A percentile compares a stretch with the other conserved stretches of the same genome.
phyloP scores from a whole-genome alignment of 2,797 vertebrate species.

The Oceanodroma leucorhoa region DNA sequence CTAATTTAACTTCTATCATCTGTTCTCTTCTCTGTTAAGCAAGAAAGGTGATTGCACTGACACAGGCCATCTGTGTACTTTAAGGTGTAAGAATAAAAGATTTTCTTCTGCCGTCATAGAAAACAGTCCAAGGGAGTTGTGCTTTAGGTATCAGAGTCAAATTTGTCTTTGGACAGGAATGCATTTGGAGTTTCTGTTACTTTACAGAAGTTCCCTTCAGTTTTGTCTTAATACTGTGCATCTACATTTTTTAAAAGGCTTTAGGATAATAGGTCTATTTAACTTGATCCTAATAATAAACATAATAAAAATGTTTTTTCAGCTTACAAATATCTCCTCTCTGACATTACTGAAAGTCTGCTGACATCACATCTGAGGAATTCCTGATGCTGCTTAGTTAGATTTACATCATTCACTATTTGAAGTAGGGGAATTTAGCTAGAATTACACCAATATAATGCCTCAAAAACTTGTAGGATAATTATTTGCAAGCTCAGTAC shows the following conservation, averaged over 20 bases:
- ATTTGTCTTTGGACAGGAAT: not conserved
- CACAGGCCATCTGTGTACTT: constrained; percentile 13
- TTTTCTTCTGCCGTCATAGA: not conserved
- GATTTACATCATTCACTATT: constrained; percentile 4
- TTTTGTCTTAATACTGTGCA: not conserved
- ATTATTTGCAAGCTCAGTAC: not conserved
- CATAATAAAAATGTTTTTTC: not conserved
- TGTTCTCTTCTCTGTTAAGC: constrained; percentile 9
- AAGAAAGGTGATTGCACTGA: constrained; percentile 10
- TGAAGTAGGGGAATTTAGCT: not conserved
- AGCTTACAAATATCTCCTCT: constrained; percentile 12
- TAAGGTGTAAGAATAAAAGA: constrained; percentile 1
- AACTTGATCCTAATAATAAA: constrained; percentile 19
- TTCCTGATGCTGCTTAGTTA: constrained; percentile 15
- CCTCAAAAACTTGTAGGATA: not conserved
- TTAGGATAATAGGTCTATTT: not conserved
- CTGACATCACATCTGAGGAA: constrained; percentile 50
- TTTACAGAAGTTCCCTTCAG: not conserved
- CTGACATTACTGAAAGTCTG: constrained; percentile 28
- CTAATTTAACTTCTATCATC: constrained; percentile 36
- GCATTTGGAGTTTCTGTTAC: not conserved
- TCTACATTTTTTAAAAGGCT: not conserved
- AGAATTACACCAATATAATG: constrained; percentile 8
- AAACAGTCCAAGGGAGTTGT: not conserved
- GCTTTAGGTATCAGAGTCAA: not conserved